Evolutionary conservation across 1,140 invertebrate genomes (phyloP).

Genomic region (Hypsibius dujardini): DNA sequence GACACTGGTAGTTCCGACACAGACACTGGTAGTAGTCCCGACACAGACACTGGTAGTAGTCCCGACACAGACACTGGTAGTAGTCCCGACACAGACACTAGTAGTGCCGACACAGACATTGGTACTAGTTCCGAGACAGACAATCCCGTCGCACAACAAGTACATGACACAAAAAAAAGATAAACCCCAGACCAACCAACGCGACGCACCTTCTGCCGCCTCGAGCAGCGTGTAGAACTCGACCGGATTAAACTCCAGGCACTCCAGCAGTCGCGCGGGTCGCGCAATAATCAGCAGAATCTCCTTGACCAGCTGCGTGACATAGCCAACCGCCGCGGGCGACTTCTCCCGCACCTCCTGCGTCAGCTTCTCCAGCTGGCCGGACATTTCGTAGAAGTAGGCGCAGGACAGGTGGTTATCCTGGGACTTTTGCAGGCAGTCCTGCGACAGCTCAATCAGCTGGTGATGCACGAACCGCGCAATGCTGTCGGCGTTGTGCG

Average conservation of each 20-base stretch:
- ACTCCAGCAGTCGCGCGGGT: constrained; percentile 83
- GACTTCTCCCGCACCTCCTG: constrained; percentile 79
- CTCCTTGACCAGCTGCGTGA: constrained; percentile 70
- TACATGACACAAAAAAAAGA: no score
- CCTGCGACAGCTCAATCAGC: constrained; percentile 80
- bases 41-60: no score
- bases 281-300: constrained; percentile 85
- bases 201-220: constrained; percentile 89
- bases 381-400: constrained; percentile 91
- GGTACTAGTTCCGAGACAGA: no score
- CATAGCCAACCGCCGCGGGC: constrained; percentile 58
- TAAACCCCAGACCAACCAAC: no score
- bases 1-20: no score
- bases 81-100: no score
- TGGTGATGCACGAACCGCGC: constrained; percentile 82
- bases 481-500: constrained; percentile 53
- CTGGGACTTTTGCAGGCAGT: constrained; percentile 81
- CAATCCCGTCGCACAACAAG: no score
- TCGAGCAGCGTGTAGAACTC: constrained; percentile 53
- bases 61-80: no score
- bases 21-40: no score
- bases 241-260: constrained; percentile 45
- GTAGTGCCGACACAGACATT: no score
- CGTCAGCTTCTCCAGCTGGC: constrained; percentile 74
- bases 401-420: constrained; percentile 76